phyloP scores from a whole-genome alignment of 2,888 invertebrate species.

The Drosophila antonietae region DNA sequence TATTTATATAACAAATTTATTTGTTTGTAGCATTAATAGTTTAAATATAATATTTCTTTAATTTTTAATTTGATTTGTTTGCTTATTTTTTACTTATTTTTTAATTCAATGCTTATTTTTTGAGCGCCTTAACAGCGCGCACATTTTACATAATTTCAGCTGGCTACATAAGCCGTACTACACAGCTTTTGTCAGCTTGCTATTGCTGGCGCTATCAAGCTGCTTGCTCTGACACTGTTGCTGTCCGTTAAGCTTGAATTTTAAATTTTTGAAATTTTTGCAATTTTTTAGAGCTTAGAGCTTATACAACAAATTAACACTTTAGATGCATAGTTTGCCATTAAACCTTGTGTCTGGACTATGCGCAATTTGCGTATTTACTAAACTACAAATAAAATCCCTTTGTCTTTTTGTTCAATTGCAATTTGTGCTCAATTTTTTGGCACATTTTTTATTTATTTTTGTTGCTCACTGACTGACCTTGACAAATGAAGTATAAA shows the following conservation, averaged over 20 bases:
- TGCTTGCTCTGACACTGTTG: background rate
- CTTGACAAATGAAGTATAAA: constrained; percentile 45
- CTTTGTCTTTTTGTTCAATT: background rate
- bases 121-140: background rate
- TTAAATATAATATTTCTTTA: too few species aligned
- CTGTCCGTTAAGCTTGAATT: constrained; percentile 13
- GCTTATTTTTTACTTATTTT: background rate
- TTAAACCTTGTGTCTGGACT: too few species aligned
- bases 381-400: background rate
- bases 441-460: constrained; percentile 2
- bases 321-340: background rate
- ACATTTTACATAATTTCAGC: background rate
- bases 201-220: background rate
- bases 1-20: too few species aligned
- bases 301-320: background rate
- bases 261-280: background rate
- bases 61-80: background rate
- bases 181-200: constrained; percentile 15
- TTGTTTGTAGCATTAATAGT: background rate
- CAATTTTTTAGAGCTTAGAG: background rate
- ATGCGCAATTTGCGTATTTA: constrained; percentile 2
- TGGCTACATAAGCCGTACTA: background rate
- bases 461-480: constrained; percentile 39
- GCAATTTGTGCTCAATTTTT: constrained; percentile 25
- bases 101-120: too few species aligned